Evolutionary conservation across 2,888 invertebrate species (phyloP).

Genomic region (Eudemis profundana): DNA sequence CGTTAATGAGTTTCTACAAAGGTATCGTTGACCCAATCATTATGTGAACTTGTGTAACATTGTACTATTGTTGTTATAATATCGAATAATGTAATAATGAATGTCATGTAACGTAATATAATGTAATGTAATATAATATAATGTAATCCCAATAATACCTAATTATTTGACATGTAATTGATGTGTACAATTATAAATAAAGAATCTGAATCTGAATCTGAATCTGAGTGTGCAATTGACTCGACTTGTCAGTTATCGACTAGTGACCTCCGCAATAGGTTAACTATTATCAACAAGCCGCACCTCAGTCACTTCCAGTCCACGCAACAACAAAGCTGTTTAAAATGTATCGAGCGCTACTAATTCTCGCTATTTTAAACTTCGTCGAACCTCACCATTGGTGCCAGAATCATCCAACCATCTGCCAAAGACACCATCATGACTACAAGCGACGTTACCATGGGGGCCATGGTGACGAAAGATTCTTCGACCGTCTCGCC

Average conservation of each 20-base stretch:
- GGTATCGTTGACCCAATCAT: too few relatives aligned
- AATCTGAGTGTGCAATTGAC: conserved; percentile 1
- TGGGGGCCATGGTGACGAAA: neutral
- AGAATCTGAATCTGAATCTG: neutral
- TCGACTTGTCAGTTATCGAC: conserved; percentile 4
- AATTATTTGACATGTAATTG: too few relatives aligned
- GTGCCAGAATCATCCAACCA: conserved; percentile 21
- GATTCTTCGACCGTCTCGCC: conserved; percentile 31
- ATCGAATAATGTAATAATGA: too few relatives aligned
- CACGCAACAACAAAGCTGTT: conserved; percentile 2
- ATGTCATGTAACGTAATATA: too few relatives aligned
- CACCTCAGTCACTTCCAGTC: conserved; percentile 5
- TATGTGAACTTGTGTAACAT: too few relatives aligned
- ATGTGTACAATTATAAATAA: too few relatives aligned
- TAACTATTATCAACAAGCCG: conserved; percentile 18
- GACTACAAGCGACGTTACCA: conserved; percentile 4
- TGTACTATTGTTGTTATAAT: too few relatives aligned
- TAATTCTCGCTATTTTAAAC: conserved; percentile 19
- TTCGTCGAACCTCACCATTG: conserved; percentile 26
- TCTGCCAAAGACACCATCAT: conserved; percentile 7
- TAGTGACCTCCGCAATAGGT: conserved; percentile 15
- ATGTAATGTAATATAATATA: too few relatives aligned
- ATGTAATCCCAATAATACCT: too few relatives aligned
- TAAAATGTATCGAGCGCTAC: conserved; percentile 27
- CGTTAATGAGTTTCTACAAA: too few relatives aligned